Percentiles rank a stretch among this genome's conserved stretches.
Evolutionary conservation across 2,113 vertebrate species (phyloP).

Genomic region (Gymnorhina tibicen): DNA sequence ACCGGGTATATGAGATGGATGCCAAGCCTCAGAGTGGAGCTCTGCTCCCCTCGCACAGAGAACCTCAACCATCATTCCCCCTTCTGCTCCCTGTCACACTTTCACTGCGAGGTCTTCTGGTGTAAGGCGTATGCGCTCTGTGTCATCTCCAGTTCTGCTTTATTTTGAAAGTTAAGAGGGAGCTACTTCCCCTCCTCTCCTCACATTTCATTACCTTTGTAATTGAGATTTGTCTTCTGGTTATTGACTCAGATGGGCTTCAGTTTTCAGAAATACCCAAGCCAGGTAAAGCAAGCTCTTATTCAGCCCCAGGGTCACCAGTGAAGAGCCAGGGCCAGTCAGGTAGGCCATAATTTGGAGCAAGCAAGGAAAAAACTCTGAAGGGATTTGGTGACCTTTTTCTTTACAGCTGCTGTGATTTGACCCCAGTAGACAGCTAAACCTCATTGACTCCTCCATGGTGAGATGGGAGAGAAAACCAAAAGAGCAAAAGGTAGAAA

Average conservation of each 20-base stretch:
- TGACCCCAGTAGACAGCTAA: background rate
- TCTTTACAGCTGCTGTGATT: background rate
- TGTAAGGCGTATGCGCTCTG: fast-evolving
- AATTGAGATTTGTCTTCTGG: background rate
- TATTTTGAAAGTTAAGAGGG: background rate
- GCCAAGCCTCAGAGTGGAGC: background rate
- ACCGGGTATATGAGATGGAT: too few species aligned
- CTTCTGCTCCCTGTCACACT: background rate
- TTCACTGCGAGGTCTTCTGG: background rate
- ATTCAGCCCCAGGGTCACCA: background rate
- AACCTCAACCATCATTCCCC: background rate
- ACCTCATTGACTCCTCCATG: fast-evolving
- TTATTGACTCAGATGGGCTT: background rate
- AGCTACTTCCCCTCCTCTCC: background rate
- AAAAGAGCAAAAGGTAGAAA: background rate
- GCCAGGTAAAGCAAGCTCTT: background rate
- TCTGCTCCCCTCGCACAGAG: background rate
- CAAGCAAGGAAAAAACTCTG: background rate
- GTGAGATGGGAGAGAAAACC: background rate
- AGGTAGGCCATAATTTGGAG: background rate
- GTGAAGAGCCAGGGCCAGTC: background rate
- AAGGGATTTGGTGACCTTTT: background rate
- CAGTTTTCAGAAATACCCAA: background rate
- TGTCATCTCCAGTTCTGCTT: background rate
- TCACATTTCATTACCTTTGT: background rate